Percentiles rank a stretch among this genome's conserved stretches.
phyloP scores from a whole-genome alignment of 2,113 vertebrate species.

The Xenopus laevis region DNA sequence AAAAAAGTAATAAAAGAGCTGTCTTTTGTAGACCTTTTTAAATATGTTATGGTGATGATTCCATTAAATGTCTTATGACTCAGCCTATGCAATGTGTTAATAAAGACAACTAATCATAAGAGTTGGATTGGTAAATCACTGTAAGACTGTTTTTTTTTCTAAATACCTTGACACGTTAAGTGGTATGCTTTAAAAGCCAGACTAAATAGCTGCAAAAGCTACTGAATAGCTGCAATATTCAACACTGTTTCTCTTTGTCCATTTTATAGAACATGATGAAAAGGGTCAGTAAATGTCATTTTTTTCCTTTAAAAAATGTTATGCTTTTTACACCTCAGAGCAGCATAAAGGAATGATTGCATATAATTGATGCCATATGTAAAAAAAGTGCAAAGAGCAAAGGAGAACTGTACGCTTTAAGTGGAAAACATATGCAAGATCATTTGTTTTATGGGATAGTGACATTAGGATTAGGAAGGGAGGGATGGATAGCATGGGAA shows the following conservation, averaged over 20 bases:
- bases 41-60: not conserved
- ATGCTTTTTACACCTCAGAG: not conserved
- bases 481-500: too few species aligned
- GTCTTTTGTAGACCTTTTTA: not conserved
- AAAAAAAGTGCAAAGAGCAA: too few species aligned
- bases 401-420: too few species aligned
- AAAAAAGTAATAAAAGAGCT: not conserved
- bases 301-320: not conserved
- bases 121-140: not conserved
- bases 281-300: not conserved
- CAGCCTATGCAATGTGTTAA: not conserved
- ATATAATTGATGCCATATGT: not conserved
- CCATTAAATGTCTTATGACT: not conserved
- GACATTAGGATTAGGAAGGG: too few species aligned
- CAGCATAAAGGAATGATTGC: not conserved
- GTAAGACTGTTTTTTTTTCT: not conserved
- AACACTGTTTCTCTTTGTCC: too few species aligned
- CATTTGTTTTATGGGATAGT: too few species aligned
- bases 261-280: not conserved
- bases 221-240: not conserved
- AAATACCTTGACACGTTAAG: not conserved
- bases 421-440: too few species aligned
- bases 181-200: not conserved
- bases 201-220: not conserved
- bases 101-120: not conserved